These are phyloP conservation scores for Kryptolebias ocellatus DNA, from an alignment of 2,797 vertebrate genomes.

Conservation along the genomic window DNA sequence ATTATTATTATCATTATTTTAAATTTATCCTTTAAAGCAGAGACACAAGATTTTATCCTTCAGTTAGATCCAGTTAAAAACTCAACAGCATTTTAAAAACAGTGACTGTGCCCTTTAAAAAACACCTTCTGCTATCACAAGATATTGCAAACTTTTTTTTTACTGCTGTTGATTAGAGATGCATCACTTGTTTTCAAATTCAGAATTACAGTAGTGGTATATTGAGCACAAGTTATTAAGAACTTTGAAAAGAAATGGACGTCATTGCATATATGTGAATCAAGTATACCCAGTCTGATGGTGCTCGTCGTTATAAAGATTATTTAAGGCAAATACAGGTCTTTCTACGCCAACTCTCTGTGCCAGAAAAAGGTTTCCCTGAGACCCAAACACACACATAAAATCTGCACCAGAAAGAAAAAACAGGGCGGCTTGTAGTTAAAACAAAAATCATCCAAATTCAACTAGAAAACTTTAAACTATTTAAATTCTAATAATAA, in stretches of 20 bases:
- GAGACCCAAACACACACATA: constrained; percentile 42
- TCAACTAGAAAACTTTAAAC: neutral
- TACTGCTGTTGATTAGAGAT: neutral
- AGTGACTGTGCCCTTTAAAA: neutral
- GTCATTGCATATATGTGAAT: constrained; percentile 49
- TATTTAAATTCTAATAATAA: too few species aligned
- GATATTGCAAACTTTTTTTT: neutral
- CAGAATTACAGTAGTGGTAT: neutral
- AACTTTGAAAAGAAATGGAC: neutral
- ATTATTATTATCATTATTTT: constrained; percentile 1
- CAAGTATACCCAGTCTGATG: constrained; percentile 23
- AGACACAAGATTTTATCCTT: neutral
- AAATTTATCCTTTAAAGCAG: neutral
- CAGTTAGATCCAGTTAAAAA: constrained; percentile 3
- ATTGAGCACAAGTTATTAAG: neutral
- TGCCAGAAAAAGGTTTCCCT: constrained; percentile 50
- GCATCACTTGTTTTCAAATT: neutral
- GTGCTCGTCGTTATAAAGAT: constrained; percentile 7
- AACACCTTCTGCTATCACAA: neutral
- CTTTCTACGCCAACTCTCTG: neutral
- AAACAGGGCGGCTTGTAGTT: neutral
- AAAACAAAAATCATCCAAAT: neutral
- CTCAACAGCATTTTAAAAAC: neutral
- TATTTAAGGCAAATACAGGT: constrained; percentile 44
- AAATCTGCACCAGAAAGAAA: neutral